Base-by-base conservation (phyloP, 2,113 vertebrate species). In the Stigmatopora argus region DNA sequence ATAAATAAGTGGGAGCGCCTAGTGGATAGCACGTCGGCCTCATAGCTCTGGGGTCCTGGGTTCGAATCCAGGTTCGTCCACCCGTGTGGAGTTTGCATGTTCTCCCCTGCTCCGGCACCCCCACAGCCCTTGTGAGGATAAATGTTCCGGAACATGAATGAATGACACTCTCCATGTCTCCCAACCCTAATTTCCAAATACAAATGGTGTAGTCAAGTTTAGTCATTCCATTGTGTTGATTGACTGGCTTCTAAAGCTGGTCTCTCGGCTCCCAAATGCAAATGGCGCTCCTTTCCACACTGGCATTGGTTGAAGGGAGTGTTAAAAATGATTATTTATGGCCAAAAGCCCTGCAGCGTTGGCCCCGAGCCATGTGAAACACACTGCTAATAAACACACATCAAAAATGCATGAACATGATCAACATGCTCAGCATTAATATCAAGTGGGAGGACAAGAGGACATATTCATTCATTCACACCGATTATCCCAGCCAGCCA, bases 321-420 rank as follows among this genome's bases (percentile, higher is more conserved):
- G 52, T 56, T 56, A 13, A 56, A 56, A 56, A 56, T 31, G 53
- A 31, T 56, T 56, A 56, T 56, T 56, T 56, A 56, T 31, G 53
- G 23, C 23, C 12, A 21, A 53, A 53, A 53, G 10, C 19, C 21
- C 52, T 55, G 52, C 23, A 31, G 52, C 1, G 5, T 13, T 55
- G 52, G 52, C 52, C 21, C 21, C 2, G 21, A 13, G 52, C 23
- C 52, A 55, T 13, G 1, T 31, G 13, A 55, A 55, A 55, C 51
- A 53, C 23, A 8, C 5, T 23, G 23, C 52, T 55, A 55, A 55
- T 55, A 55, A 55, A 55, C 52, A 31, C 21, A 2, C 52, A 55
- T 55, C 21, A 55, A 52, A 52, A 52, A 53, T 53, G 51, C 51
- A 53, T 53, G 51, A 53, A 55, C 52, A 31, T 55, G 23, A 55